phyloP scores from a whole-genome alignment of 2,113 vertebrate genomes.

The Phrynocephalus versicolor region DNA sequence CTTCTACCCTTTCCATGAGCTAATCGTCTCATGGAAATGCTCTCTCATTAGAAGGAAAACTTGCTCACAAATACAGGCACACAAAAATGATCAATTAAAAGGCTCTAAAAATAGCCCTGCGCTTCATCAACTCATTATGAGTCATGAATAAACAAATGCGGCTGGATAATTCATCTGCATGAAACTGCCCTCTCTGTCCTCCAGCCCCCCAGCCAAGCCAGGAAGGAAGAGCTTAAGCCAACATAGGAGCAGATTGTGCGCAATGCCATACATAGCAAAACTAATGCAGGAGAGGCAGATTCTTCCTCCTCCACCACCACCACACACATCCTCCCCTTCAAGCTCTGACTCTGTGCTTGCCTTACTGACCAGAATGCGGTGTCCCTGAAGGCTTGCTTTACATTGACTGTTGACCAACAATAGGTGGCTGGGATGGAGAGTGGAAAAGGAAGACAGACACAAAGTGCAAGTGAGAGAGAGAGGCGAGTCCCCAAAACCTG shows the following conservation, averaged over 20 bases:
- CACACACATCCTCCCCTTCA: not conserved
- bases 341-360: not conserved
- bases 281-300: not conserved
- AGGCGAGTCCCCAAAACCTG: not conserved
- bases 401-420: not conserved
- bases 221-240: not conserved
- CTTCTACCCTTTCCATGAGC: not conserved
- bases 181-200: conserved; percentile 30
- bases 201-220: not conserved
- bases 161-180: conserved; percentile 8
- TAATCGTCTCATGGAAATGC: not conserved
- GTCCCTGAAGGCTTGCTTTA: not conserved
- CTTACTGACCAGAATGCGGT: not conserved
- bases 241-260: not conserved
- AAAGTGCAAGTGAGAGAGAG: not conserved
- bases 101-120: not conserved
- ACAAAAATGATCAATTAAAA: not conserved
- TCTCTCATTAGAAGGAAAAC: not conserved
- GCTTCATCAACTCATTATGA: not conserved
- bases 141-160: rapidly evolving
- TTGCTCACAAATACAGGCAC: not conserved
- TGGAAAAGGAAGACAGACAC: not conserved
- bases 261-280: not conserved
- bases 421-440: not conserved
- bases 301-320: too few species aligned